Evolutionary conservation across 2,113 vertebrate genomes (phyloP), one percentile per base, ranked within the genome.

Genomic region (Lagopus muta): DNA sequence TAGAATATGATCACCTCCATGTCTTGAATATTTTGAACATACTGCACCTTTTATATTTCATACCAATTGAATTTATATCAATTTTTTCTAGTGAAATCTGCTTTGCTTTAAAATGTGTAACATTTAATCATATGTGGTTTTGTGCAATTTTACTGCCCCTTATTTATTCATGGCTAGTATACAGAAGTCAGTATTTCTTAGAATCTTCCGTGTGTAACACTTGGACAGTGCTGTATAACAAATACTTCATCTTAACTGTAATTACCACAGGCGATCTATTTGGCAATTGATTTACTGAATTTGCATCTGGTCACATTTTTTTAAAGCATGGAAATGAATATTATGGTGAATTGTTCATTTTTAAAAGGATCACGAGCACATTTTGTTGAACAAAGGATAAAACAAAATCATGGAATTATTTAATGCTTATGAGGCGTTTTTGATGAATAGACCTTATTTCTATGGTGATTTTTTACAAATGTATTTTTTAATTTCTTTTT

Each of bases 401-500:
- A 60, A 87, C 15, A n/a, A 89, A 61, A 82, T n/a, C 0, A 45
- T 27, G 10, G 21, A 64, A 72, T 90, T 95, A 14, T 77, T 88
- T 55, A 78, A 82, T 83, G 76, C 83, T 82, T 85, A 36, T 40
- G 10, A 83, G 80, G 69, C 2, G 17, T 57, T 86, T 92, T 77
- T 65, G 20, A 86, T 74, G 30, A 47, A 11, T 40, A 36, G 48
- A 67, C 32, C 36, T 42, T 70, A 43, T 80, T 86, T 54, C 55
- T 47, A 11, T 45, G 38, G 25, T 75, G 52, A 34, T 38, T 70
- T 95, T 93, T 96, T 94, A 74, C 80, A 87, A 82, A 60, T 34
- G 32, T 40, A 28, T 40, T 28, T 64, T 64, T 28, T 28, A 40
- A 52, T 61, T 38, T 97, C 85, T 96, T 9, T 93, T 98, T 95